Base-by-base conservation (phyloP, 2,797 vertebrate genomes). In the Phyllotis vaccarum region DNA sequence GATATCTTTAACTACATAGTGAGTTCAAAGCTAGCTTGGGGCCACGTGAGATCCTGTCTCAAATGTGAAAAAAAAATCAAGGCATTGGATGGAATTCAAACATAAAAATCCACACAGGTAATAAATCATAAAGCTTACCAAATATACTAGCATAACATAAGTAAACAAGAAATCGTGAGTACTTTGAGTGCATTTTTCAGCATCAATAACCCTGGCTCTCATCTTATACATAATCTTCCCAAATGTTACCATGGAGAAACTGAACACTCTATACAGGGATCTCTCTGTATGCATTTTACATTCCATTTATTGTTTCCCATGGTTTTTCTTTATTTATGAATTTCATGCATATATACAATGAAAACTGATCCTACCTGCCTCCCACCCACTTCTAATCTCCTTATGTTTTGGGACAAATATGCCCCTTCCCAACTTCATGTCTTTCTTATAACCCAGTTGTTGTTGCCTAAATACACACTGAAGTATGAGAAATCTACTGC, bases 41-140 rank as follows among this genome's bases (percentile, higher is more conserved):
- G 34, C 13, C 10, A 37, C 46, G 54, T 52, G 49, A 86, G 34
- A 86, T 68, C 31, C 34, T 86, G 34, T 68, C 34, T 54, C 46
- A 54, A 70, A 54, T 54, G 22, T 13, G 9, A 29, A 7, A 7
- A 34, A 14, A 14, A 27, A 43, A 14, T 17, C 92, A 91, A 87
- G 52, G 13, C 49, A 87, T 75, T 86, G 60, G 29, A 68, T 89
- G 78, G 96, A 91, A 89, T 79, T 89, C 75, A 93, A 89, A 64
- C 21, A 86, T 40, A 12, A 21, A 72, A 85, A 60, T 66, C 27
- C n/a, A 85, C 29, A 74, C 49, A 93, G 46, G 6, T 66, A 19
- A 96, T 37, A 89, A 93, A 92, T 6, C 40, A 82, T 4, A 60
- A 62, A 95, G 58, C 27, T 86, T 66, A 70, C 54, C 16, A 91